Percentiles rank a stretch among this genome's conserved stretches.
These are phyloP conservation scores for Shinisaurus crocodilurus DNA, from an alignment of 2,113 vertebrate species.

Conservation along the genomic window DNA sequence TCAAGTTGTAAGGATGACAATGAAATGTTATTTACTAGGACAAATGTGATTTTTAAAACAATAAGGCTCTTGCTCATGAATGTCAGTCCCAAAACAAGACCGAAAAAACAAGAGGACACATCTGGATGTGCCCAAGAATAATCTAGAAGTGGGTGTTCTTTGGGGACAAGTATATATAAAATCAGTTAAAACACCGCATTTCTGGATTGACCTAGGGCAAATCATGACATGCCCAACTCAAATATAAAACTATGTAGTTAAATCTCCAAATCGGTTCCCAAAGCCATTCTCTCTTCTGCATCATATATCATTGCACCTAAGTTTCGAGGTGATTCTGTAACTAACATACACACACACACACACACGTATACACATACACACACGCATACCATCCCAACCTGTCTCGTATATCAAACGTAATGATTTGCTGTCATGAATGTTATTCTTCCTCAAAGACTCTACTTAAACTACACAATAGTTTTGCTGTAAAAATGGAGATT, in stretches of 20 bases:
- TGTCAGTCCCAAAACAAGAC: neutral
- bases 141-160: neutral
- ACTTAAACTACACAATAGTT: neutral
- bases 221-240: neutral
- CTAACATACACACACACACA: neutral
- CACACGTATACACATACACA: neutral
- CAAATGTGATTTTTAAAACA: conserved; percentile 4
- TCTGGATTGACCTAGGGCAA: neutral
- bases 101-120: no score
- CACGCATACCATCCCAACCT: neutral
- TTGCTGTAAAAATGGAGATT: neutral
- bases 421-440: neutral
- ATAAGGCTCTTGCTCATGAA: neutral
- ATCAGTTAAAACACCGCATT: neutral
- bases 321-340: neutral
- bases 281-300: neutral
- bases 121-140: neutral
- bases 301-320: neutral
- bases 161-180: neutral
- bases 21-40: conserved; percentile 31
- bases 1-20: conserved; percentile 16
- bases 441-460: neutral
- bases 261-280: neutral
- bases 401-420: conserved; percentile 1
- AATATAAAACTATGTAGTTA: neutral